A percentile compares a stretch with the other conserved stretches of the same genome.
Evolutionary conservation across 2,113 vertebrate species (phyloP).

Genomic region (Clarias gariepinus): DNA sequence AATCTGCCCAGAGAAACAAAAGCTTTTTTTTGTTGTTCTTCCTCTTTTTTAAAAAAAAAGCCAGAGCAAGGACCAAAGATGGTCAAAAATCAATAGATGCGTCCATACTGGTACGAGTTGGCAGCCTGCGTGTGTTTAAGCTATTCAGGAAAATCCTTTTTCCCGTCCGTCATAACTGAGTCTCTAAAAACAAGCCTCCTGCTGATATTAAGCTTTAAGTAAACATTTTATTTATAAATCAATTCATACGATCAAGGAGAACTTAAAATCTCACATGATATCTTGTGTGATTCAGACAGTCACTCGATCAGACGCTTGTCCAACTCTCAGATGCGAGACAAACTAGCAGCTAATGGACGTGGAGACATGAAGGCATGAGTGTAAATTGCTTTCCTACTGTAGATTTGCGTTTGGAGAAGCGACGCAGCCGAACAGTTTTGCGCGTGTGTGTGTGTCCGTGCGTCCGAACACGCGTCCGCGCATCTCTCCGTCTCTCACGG

Average conservation of each 20-base stretch:
- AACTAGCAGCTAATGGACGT: not conserved
- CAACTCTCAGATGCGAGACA: not conserved
- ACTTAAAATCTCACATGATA: not conserved
- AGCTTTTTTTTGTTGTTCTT: not conserved
- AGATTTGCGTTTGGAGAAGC: not conserved
- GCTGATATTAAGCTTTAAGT: conserved; percentile 5
- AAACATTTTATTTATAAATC: conserved; percentile 7
- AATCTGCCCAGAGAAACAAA: conserved; percentile 42
- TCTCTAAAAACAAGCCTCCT: conserved; percentile 26
- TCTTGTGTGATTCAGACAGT: not conserved
- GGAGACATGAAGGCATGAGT: not conserved
- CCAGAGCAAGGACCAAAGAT: conserved; percentile 42
- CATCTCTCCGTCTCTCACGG: conserved; percentile 7
- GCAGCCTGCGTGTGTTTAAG: conserved; percentile 31
- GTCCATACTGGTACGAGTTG: conserved; percentile 31
- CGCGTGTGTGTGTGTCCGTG: not conserved
- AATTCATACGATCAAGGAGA: not conserved
- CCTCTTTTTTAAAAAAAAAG: not conserved
- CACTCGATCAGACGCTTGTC: not conserved
- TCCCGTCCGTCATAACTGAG: not conserved
- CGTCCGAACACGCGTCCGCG: not conserved
- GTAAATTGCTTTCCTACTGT: not conserved
- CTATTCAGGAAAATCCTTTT: conserved; percentile 30
- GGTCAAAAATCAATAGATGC: conserved; percentile 44
- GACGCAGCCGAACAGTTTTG: not conserved